Evolutionary conservation across 1,140 invertebrate genomes (phyloP), one percentile per base, ranked within the genome.

Genomic region (Homalodisca vitripennis): DNA sequence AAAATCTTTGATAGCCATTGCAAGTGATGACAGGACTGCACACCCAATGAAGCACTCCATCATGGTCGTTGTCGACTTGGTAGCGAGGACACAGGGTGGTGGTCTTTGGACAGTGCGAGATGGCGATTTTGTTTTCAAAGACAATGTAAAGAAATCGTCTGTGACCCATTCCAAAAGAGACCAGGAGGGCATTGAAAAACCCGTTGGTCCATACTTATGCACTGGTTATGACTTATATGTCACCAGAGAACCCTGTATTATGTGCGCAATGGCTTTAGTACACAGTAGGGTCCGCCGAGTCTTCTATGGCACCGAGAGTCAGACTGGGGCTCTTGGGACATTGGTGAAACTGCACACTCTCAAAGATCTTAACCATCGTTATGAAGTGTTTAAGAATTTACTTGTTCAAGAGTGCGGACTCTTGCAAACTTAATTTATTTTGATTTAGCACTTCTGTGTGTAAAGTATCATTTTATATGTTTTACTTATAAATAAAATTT

Each of bases 181-280:
- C 34, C 20, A 3, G 1, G 41, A 60, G 12, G 53, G 60, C 1
- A 41, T 32, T 3, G 34, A 26, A 14, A 60, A 65, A 20, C 30
- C 60, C 20, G 66, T 46, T 34, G 85, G 85, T 1, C 87, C 89
- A 0, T 98, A 98, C 79, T 80, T 98, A 3, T 97, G 94, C 79
- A 97, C 94, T 0, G 90, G 90, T 12, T 96, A 93, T 80, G 91
- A 95, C 82, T 78, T 92, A 0, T 98, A 95, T 77, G 76, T 94
- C 14, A 86, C 89, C 1, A 83, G 83, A 67, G 96, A 98, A 77
- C 96, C 96, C 0, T 98, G 97, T 80, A 77, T 92, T 1, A 94
- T 98, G 87, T 98, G 97, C 82, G 84, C 93, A 0, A 98, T 98
- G 96, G 95, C 92, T 0, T 79, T 98, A 55, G 84, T 98, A 0